Base-by-base conservation (phyloP, 2,113 vertebrate genomes). In the Sporophila hypoxantha region DNA sequence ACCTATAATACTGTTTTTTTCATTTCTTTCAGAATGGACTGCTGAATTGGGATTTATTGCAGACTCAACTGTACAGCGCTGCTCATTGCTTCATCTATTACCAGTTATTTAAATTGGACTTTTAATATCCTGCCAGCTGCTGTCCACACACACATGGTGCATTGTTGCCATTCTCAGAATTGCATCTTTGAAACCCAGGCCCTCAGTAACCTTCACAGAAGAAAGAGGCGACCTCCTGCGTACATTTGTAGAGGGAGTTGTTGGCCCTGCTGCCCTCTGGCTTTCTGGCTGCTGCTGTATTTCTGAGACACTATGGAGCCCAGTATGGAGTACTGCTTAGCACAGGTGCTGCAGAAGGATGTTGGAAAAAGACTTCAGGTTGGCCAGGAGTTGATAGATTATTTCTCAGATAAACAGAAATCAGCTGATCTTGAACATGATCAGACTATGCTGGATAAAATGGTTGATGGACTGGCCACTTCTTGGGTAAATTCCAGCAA, bases 401-500 rank as follows among this genome's bases (percentile, higher is more conserved):
- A 98, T 96, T 98, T 99, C 85, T 95, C 97, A 44, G 99, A 99
- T 95, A 98, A 96, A 85, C 98, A 99, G 91, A 99, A 99, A 94
- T 99, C 98, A 86, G 93, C 97, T 25, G 99, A 99, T 96, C 97
- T 99, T 77, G 99, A 99, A 88, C 98, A 99, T 59, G 99, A 99
- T 94, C 99, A 99, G 97, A 98, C 98, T 15, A 97, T 97, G 75
- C 97, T 99, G 95, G 99, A 99, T 97, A 99, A 98, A 95, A 98
- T 99, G 98, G 98, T 99, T 60, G 99, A 99, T 71, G 98, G 98
- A 89, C 97, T 99, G 29, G 98, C 98, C 93, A 98, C 98, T 87
- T 98, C 98, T 80, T 99, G 99, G 99, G 99, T 99, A 82, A 99
- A 99, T 97, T 99, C 98, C 89, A 99, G 98, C 97, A 98, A 99